Conservation (phyloP, 2,797 vertebrate genomes). For the Sebastes iracundus region DNA sequence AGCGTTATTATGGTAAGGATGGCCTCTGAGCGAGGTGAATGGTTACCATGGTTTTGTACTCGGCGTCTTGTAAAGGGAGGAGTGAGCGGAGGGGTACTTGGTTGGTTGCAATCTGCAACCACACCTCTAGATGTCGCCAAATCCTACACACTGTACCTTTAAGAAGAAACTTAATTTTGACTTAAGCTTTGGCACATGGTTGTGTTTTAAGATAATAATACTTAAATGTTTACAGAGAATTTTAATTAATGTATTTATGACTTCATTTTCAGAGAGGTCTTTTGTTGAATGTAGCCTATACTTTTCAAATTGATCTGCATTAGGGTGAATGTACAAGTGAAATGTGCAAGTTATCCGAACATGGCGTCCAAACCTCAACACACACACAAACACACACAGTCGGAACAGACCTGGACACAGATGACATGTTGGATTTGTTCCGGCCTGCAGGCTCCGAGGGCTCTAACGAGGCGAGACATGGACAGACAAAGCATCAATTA, state of each 20-base stretch:
- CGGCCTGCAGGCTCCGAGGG: conserved; percentile 17
- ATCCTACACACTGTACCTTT: not conserved
- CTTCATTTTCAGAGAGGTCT: not conserved
- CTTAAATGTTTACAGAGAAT: not conserved
- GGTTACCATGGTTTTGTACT: too few relatives aligned
- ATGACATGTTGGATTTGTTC: conserved; percentile 69
- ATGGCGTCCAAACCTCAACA: not conserved
- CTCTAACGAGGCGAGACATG: conserved; percentile 34
- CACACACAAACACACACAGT: not conserved
- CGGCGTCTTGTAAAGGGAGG: too few relatives aligned
- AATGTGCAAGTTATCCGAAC: not conserved
- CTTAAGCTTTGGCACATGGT: not conserved
- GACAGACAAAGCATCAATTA: conserved; percentile 50
- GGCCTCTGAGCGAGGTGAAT: too few relatives aligned
- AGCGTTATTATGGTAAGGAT: not conserved
- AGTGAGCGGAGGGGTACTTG: too few relatives aligned
- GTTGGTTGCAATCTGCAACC: too few relatives aligned
- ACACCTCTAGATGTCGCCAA: too few relatives aligned
- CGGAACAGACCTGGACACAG: conserved; percentile 14
- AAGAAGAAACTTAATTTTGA: not conserved
- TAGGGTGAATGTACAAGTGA: not conserved
- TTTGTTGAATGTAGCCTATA: not conserved
- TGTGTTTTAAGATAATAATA: not conserved
- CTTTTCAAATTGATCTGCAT: not conserved
- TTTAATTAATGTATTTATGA: not conserved